Evolutionary conservation across 1,140 invertebrate genomes (phyloP).

Genomic region (Geopemphigus sp.): DNA sequence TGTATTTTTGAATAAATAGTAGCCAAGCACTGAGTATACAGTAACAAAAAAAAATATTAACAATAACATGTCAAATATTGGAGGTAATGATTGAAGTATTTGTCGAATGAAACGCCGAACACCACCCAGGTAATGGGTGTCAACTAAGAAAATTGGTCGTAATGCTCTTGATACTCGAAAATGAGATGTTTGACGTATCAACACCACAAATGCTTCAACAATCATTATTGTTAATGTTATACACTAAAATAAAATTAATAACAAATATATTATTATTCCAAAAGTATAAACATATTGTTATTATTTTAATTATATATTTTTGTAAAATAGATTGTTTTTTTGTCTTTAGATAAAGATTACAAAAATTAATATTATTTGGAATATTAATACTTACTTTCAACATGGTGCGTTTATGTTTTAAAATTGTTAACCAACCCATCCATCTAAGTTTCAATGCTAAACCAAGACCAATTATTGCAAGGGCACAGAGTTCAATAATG

Average conservation of each 20-base stretch:
- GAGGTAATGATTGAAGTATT: constrained; percentile 80
- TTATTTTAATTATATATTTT: too few relatives aligned
- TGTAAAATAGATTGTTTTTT: too few relatives aligned
- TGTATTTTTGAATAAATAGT: constrained; percentile 75
- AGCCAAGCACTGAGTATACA: constrained; percentile 79
- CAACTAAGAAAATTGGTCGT: constrained; percentile 85
- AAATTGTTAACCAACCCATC: constrained; percentile 80
- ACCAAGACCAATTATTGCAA: constrained; percentile 75
- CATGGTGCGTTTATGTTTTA: constrained; percentile 80
- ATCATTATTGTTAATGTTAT: constrained; percentile 79
- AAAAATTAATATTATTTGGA: too few relatives aligned
- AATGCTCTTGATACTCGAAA: constrained; percentile 83
- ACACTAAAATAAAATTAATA: constrained; percentile 61
- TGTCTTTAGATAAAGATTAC: too few relatives aligned
- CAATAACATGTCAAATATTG: constrained; percentile 84
- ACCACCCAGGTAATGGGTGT: constrained; percentile 78
- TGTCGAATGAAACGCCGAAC: constrained; percentile 71
- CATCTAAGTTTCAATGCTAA: constrained; percentile 78
- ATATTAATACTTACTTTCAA: constrained; percentile 67
- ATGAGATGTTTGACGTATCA: constrained; percentile 79
- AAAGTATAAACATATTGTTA: too few relatives aligned
- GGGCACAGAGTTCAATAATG: constrained; percentile 76
- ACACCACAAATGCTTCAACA: constrained; percentile 76
- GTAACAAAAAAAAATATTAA: constrained; percentile 82
- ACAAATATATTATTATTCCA: not conserved